Evolutionary conservation across 2,797 vertebrate species (phyloP).

Genomic region (Rallus crepitans): DNA sequence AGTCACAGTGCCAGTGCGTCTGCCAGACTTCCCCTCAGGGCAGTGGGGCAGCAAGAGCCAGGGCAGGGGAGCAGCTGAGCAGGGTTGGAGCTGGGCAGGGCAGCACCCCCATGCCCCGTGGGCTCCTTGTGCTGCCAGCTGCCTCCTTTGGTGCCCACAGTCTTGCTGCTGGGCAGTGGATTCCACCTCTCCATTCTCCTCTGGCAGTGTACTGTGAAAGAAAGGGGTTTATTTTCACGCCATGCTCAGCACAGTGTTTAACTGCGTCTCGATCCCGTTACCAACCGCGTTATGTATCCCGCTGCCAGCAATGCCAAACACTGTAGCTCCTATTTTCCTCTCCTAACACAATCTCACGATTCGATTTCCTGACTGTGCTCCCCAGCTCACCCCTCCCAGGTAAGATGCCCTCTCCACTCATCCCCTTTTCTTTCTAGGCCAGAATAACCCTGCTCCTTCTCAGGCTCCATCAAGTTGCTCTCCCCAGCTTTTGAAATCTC

Average conservation of each 20-base stretch:
- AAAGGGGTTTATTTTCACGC: neutral
- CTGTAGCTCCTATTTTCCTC: constrained; percentile 20
- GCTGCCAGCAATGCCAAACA: neutral
- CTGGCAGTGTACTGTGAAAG: neutral
- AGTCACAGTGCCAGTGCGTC: neutral
- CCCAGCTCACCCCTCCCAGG: neutral
- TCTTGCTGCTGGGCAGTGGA: fast-evolving
- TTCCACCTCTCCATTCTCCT: neutral
- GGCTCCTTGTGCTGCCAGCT: fast-evolving
- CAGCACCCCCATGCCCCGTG: fast-evolving
- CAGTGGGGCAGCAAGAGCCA: neutral
- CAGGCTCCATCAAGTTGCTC: neutral
- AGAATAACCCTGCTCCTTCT: neutral
- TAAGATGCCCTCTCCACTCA: neutral
- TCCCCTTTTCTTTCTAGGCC: neutral
- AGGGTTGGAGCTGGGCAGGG: neutral
- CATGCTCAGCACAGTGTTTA: neutral
- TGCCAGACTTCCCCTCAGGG: neutral
- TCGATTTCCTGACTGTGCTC: neutral
- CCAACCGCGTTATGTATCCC: neutral
- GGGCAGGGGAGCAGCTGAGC: neutral
- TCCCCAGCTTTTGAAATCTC: neutral
- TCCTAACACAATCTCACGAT: neutral
- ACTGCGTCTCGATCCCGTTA: neutral
- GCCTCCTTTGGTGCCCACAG: neutral